Conservation (phyloP, 2,888 invertebrate species). For the Hymenopus coronatus region DNA sequence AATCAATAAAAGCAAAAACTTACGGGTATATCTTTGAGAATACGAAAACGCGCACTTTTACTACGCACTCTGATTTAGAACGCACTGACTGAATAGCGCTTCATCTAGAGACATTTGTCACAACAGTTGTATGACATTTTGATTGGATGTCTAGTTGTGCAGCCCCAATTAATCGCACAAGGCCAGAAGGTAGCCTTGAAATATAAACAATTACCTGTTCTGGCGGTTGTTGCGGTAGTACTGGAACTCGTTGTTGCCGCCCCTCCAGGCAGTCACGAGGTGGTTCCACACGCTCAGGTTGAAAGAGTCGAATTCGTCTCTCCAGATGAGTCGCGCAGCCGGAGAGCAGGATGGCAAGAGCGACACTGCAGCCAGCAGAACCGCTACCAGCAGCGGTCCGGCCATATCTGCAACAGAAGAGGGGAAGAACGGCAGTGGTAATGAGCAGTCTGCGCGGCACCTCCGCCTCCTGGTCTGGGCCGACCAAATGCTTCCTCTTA, state of each 20-base stretch:
- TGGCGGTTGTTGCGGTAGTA: slow-evolving; percentile 36
- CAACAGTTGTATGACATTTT: no score
- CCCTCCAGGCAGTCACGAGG: slow-evolving; percentile 35
- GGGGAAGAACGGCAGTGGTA: background rate
- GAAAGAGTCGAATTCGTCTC: slow-evolving; percentile 36
- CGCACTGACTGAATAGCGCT: no score
- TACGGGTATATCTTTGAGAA: no score
- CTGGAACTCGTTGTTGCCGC: slow-evolving; percentile 38
- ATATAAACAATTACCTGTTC: slow-evolving; percentile 34
- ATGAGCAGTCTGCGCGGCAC: background rate
- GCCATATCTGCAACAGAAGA: slow-evolving; percentile 10
- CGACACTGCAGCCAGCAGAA: background rate
- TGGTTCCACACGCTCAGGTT: slow-evolving; percentile 35
- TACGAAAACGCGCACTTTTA: no score
- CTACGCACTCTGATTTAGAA: no score
- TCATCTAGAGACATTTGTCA: no score
- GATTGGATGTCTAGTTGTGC: no score
- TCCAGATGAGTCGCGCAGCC: slow-evolving; percentile 33
- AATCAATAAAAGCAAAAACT: no score
- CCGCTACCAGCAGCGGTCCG: background rate
- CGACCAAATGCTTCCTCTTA: no score
- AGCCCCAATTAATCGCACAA: background rate
- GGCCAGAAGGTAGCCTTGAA: background rate
- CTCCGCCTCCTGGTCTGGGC: background rate
- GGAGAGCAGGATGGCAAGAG: background rate